Base-by-base conservation (phyloP, 2,888 invertebrate species). In the Aspidiotus rigidus region DNA sequence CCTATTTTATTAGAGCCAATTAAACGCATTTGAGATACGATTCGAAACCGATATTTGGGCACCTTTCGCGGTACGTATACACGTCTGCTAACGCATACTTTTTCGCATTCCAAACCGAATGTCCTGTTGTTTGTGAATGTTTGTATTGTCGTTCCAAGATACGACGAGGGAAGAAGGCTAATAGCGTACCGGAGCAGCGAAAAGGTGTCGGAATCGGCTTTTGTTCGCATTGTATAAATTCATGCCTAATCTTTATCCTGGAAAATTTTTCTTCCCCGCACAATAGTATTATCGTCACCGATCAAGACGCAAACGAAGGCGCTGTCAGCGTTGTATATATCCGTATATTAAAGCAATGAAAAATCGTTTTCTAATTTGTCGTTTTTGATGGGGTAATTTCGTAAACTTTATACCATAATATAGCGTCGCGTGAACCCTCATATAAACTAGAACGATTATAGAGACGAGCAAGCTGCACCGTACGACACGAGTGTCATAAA, bases 331-430 rank as follows among this genome's bases (percentile, higher is more conserved):
- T 49, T 49, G 49, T 49, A n/a, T 49, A 49, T n/a, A 49, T 11
- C 49, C 11, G 49, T 11, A 11, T 28, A 11, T 59, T 17, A 11
- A 16, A 59, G 11, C 11, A 59, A 28, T 59, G 59, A 59, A 59
- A 59, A 59, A 59, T 59, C 59, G 16, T 59, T 59, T 59, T 59
- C 59, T 59, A 59, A 59, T 59, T 59, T 59, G 59, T 59, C 59
- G 59, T 39, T 39, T 59, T 59, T 59, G 59, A 59, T 39, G 59
- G 59, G 16, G 28, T 59, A 59, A 59, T 59, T 59, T 59, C 39
- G 49, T 49, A 11, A 49, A 49, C 10, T 49, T 49, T 49, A 49
- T 11, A 28, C 28, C n/a, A n/a, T n/a, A n/a, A n/a, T n/a, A n/a
- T n/a, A n/a, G n/a, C n/a, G n/a, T 28, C 28, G 28, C 5, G 5